A percentile compares a stretch with the other conserved stretches of the same genome.
Conservation (phyloP, 2,888 invertebrate species). For the Lochmaea crataegi region DNA sequence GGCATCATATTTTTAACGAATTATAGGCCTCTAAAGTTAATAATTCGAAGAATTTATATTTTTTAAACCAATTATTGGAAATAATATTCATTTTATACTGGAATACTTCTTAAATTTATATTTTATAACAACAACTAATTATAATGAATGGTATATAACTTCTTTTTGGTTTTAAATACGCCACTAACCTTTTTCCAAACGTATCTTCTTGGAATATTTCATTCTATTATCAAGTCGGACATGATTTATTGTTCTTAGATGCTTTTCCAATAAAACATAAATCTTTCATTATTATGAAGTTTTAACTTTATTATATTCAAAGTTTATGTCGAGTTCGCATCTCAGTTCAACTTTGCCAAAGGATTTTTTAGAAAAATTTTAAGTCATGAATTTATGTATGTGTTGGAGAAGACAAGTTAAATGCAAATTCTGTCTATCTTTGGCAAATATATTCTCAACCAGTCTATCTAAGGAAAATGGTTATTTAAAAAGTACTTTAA, state of each 20-base stretch:
- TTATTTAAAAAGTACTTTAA: not conserved
- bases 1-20: no score
- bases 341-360: slow-evolving; percentile 26
- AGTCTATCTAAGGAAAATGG: not conserved
- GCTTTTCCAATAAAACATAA: slow-evolving; percentile 39
- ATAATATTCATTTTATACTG: no score
- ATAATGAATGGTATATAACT: no score
- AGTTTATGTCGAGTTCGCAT: slow-evolving; percentile 39
- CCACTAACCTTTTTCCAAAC: slow-evolving; percentile 1
- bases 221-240: slow-evolving; percentile 32
- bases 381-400: slow-evolving; percentile 37
- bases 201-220: slow-evolving; percentile 18
- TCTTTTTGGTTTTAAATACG: not conserved
- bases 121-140: no score
- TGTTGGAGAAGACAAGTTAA: not conserved
- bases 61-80: no score
- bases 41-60: no score
- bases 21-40: no score
- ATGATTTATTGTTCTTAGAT: slow-evolving; percentile 38
- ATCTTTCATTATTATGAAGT: slow-evolving; percentile 38
- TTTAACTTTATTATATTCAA: slow-evolving; percentile 38
- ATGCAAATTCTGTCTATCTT: not conserved
- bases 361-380: slow-evolving; percentile 28
- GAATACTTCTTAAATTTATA: no score
- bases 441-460: not conserved